These are phyloP conservation scores for Hippasteria phrygiana DNA, from an alignment of 53 echinoderm and acorn worm species.

Conservation along the genomic window DNA sequence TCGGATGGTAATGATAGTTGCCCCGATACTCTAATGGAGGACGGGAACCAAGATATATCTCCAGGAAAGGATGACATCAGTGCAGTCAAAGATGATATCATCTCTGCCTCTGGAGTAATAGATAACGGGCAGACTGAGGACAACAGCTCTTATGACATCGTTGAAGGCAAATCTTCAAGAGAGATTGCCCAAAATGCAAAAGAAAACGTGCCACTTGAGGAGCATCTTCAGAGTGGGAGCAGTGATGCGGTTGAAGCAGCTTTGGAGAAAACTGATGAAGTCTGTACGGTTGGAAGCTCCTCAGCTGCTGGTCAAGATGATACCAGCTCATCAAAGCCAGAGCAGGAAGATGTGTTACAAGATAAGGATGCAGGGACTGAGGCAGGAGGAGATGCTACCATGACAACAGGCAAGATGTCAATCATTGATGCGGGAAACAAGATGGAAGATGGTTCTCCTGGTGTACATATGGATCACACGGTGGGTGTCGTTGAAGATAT, in stretches of 20 bases:
- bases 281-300: background rate
- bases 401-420: background rate
- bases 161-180: background rate
- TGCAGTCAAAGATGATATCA: background rate
- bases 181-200: background rate
- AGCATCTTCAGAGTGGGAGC: background rate
- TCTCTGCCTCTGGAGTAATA: background rate
- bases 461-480: background rate
- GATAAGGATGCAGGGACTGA: background rate
- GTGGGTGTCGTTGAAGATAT: background rate
- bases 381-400: constrained; percentile 4
- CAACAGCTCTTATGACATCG: background rate
- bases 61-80: background rate
- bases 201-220: background rate
- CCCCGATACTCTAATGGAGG: background rate
- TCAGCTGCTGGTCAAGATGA: background rate
- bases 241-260: background rate
- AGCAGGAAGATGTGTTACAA: background rate
- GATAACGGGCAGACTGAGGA: background rate
- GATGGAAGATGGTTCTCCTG: background rate
- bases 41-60: background rate
- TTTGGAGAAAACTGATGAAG: background rate
- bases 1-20: background rate
- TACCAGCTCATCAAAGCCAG: background rate
- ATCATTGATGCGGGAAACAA: background rate